These are phyloP conservation scores for Melanotaenia parkinsoni DNA, from an alignment of 2,797 vertebrate genomes.

Conservation along the genomic window DNA sequence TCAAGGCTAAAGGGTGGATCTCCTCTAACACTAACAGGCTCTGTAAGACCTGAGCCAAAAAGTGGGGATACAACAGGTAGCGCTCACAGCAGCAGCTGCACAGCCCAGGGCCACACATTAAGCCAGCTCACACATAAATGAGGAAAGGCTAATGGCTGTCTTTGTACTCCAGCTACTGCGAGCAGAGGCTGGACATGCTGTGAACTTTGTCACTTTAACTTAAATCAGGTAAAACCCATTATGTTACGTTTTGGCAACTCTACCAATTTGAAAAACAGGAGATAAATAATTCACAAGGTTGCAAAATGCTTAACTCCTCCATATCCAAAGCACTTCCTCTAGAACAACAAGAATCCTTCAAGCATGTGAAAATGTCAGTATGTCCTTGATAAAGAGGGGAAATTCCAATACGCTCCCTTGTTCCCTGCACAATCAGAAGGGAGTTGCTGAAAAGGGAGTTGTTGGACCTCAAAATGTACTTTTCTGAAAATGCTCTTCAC, in stretches of 20 bases:
- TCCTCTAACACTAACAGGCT: constrained; percentile 54
- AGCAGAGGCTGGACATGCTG: constrained; percentile 49
- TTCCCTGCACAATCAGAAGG: constrained; percentile 44
- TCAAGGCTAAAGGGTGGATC: constrained; percentile 59
- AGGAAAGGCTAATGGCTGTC: constrained; percentile 64
- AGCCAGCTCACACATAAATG: constrained; percentile 58
- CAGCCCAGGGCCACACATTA: constrained; percentile 71
- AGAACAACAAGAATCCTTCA: constrained; percentile 22
- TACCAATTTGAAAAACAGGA: constrained; percentile 14
- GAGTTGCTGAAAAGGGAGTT: constrained; percentile 58
- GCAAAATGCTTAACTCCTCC: constrained; percentile 17
- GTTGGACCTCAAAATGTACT: constrained; percentile 56
- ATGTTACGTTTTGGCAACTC: constrained; percentile 7
- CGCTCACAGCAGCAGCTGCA: constrained; percentile 72
- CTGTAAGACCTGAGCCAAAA: constrained; percentile 58
- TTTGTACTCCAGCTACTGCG: constrained; percentile 50
- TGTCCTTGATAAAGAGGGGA: constrained; percentile 61
- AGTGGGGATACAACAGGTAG: constrained; percentile 46
- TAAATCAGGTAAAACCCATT: constrained; percentile 29
- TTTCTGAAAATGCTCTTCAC: constrained; percentile 54
- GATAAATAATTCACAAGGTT: constrained; percentile 19
- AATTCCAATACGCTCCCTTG: constrained; percentile 35
- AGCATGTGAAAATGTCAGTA: constrained; percentile 55
- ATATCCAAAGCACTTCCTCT: constrained; percentile 11
- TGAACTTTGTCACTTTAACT: constrained; percentile 60